Evolutionary conservation across 1,140 invertebrate genomes (phyloP), one percentile per base, ranked within the genome.

Genomic region (Zaprionus tsacasi): DNA sequence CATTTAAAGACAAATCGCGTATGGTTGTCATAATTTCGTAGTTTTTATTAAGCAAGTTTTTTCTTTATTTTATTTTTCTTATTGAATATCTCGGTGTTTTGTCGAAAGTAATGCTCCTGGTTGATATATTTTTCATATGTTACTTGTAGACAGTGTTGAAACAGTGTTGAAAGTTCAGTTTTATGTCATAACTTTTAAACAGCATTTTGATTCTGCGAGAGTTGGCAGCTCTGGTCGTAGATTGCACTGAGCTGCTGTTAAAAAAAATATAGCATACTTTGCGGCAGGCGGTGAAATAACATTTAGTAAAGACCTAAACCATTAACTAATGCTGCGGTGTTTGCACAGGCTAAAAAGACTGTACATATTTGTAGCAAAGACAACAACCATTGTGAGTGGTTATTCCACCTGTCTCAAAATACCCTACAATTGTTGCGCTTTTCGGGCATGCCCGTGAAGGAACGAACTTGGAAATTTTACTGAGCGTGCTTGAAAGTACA

Each of bases 391-490:
- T 25, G 8, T 13, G 17, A 64, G 66, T 50, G 54, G 71, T 75
- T 75, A 75, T 75, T 75, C 57, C 36, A 70, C 59, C 67, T 66
- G 57, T 78, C 57, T 59, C 66, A 72, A 72, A n/a, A n/a, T n/a
- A n/a, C n/a, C n/a, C n/a, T n/a, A n/a, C n/a, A n/a, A n/a, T n/a
- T n/a, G n/a, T n/a, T n/a, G n/a, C n/a, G n/a, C n/a, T n/a, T n/a
- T n/a, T n/a, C n/a, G n/a, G n/a, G n/a, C n/a, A n/a, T n/a, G n/a
- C n/a, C n/a, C n/a, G n/a, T n/a, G n/a, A n/a, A n/a, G n/a, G n/a
- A n/a, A n/a, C n/a, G n/a, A n/a, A n/a, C n/a, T n/a, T n/a, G n/a
- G n/a, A n/a, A n/a, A n/a, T n/a, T n/a, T n/a, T n/a, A n/a, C n/a
- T n/a, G n/a, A n/a, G n/a, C n/a, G n/a, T n/a, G n/a, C n/a, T n/a